A percentile compares a stretch with the other conserved stretches of the same genome.
phyloP scores from a whole-genome alignment of 1,140 invertebrate species.

The Melitaea cinxia region DNA sequence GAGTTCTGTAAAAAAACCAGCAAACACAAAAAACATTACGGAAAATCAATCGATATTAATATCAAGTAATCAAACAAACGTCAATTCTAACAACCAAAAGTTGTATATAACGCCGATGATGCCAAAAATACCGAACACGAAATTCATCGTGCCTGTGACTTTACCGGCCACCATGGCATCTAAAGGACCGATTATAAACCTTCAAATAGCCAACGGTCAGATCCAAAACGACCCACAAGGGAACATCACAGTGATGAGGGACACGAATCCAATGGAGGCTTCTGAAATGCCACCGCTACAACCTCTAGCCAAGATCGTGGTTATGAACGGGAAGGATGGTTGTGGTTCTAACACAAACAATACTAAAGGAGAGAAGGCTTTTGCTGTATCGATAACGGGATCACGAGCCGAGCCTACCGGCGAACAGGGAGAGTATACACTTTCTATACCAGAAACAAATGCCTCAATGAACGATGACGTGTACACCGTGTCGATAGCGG shows the following conservation, averaged over 20 bases:
- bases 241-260: slow-evolving; percentile 79
- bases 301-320: slow-evolving; percentile 62
- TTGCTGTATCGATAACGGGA: slow-evolving; percentile 69
- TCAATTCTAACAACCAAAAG: slow-evolving; percentile 73
- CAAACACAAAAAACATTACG: slow-evolving; percentile 51
- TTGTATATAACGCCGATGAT: slow-evolving; percentile 78
- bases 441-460: slow-evolving; percentile 80
- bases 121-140: slow-evolving; percentile 75
- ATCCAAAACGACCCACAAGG: slow-evolving; percentile 79
- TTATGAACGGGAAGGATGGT: slow-evolving; percentile 66
- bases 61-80: slow-evolving; percentile 70
- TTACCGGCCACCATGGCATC: slow-evolving; percentile 75
- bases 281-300: slow-evolving; percentile 74
- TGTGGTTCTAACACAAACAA: slow-evolving; percentile 60
- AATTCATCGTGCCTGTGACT: slow-evolving; percentile 75
- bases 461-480: slow-evolving; percentile 78
- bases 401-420: slow-evolving; percentile 77
- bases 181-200: slow-evolving; percentile 78
- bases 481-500: slow-evolving; percentile 77
- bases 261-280: slow-evolving; percentile 51
- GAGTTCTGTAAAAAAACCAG: slow-evolving; percentile 73
- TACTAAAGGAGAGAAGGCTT: slow-evolving; percentile 65
- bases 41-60: slow-evolving; percentile 78
- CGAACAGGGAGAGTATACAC: slow-evolving; percentile 75
- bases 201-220: slow-evolving; percentile 80